These are phyloP conservation scores for Synergus itoensis DNA, from an alignment of 2,888 invertebrate genomes.

Conservation along the genomic window DNA sequence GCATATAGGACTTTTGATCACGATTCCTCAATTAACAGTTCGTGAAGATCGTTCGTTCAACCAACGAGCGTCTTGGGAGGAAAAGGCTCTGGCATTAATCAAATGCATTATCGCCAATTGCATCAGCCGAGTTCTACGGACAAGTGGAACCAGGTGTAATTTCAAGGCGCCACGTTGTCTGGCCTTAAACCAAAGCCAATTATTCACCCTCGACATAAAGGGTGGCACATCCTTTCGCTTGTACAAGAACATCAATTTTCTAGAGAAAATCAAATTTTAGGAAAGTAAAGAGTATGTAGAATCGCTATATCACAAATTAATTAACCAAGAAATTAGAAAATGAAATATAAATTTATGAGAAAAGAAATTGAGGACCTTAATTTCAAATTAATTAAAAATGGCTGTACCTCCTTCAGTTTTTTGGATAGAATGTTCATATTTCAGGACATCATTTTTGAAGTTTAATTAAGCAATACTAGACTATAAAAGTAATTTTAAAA, in stretches of 20 bases:
- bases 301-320: no score
- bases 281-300: neutral
- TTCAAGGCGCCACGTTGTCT: slow-evolving; percentile 1
- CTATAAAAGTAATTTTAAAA: no score
- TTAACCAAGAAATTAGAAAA: no score
- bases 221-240: neutral
- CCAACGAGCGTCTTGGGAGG: neutral
- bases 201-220: neutral
- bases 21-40: neutral
- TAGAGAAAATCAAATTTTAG: neutral
- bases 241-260: neutral
- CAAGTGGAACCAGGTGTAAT: slow-evolving; percentile 1
- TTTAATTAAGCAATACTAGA: no score
- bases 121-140: neutral
- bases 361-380: no score
- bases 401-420: no score
- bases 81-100: neutral
- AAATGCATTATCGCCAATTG: slow-evolving; percentile 7
- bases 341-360: no score
- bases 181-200: neutral
- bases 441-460: no score
- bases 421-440: no score
- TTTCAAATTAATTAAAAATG: no score
- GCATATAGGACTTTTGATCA: neutral
- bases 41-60: slow-evolving; percentile 21